Evolutionary conservation across 2,888 invertebrate genomes (phyloP), one percentile per base, ranked within the genome.

Genomic region (Thumatha senex): DNA sequence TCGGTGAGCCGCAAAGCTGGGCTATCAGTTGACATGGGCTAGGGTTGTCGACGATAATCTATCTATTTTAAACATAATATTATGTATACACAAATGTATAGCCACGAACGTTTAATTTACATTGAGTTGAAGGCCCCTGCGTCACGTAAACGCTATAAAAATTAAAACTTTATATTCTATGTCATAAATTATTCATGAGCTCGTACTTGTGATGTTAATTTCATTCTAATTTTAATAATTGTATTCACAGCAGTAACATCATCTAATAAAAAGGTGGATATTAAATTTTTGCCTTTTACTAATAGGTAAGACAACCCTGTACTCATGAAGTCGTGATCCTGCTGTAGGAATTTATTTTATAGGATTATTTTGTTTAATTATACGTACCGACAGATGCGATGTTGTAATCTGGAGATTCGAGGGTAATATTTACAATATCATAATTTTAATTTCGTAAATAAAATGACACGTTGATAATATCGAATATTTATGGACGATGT

Each of bases 1-100:
- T 79, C 78, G 84, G 82, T 76, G 71, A 70, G 77, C 85, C 86
- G 74, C 86, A 84, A 87, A 86, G 81, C 80, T 73, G 70, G 63
- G 74, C 76, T 79, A 82, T 84, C 82, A 78, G 76, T 78, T 79
- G 79, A 80, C 82, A 80, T 65, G 61, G 68, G 61, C 68, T 75
- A 78, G 78, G 76, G 74, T 73, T 76, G 71, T 62, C 63, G 56
- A 67, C 58, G 57, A 44, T 58, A 64, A 59, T 63, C 47, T 61
- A 46, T 40, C 48, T 51, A 50, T 58, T 57, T 43, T 48, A 58
- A 50, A 13, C 45, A 36, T 36, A 24, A 2, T 36, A 36, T 14
- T 36, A 9, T 14, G n/a, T n/a, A n/a, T n/a, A n/a, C 13, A 24
- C 48, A 51, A 41, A 56, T 63, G 70, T 64, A 61, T 59, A 47